Base-by-base conservation (phyloP, 2,113 vertebrate species). In the Engystomops pustulosus region DNA sequence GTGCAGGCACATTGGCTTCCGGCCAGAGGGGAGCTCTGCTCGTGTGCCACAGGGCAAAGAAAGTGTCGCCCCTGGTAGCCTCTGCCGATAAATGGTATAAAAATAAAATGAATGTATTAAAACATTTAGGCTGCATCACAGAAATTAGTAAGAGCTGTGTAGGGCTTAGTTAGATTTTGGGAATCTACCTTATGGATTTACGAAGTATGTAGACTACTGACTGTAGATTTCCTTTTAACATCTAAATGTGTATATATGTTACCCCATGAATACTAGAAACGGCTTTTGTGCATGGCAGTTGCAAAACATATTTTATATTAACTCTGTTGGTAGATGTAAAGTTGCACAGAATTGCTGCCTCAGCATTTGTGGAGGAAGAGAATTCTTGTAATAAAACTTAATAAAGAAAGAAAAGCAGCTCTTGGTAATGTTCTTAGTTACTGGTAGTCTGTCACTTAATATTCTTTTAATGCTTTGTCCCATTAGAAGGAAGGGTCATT, bases 311-410 rank as follows among this genome's bases (percentile, higher is more conserved):
- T 69, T 79, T 76, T 45, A 75, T 83, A 76, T 83, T 85, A 85
- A 79, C 67, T 58, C n/a, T 58, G 34, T 65, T 10, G 7, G 44
- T 49, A 45, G 34, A 84, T 53, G 60, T 75, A 77, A 68, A 58
- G 77, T 36, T 77, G 38, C 62, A 20, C 25, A 79, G 74, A 79
- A 49, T 45, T 79, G 62, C 62, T 70, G 83, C 47, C 53, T 79
- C 83, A 79, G 83, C 83, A 55, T 55, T 84, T 77, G 44, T 79
- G 14, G 15, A 47, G 65, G 74, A 67, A 79, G 70, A 45, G 6
- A 32, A 84, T 84, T 32, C 15, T 79, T 51, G 47, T 79, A 85
- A 85, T 85, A 85, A 84, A 85, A 69, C 47, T 14, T 68, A 79
- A 79, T 79, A 79, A 68, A 49, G 27, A 36, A 32, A 78, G 23